These are phyloP conservation scores for Esox niger DNA, from an alignment of 2,113 vertebrate species.

Conservation along the genomic window DNA sequence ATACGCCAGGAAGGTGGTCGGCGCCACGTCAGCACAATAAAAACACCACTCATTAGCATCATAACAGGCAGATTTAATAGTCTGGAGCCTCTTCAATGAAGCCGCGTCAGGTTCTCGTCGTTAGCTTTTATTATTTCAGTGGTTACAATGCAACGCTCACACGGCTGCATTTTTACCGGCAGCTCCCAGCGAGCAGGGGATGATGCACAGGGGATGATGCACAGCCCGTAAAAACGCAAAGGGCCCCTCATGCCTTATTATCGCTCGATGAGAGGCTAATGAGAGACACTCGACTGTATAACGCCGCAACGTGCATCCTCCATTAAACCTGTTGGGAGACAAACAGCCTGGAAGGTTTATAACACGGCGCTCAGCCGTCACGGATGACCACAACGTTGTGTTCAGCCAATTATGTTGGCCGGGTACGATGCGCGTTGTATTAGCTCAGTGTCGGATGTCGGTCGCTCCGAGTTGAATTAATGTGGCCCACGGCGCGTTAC, in stretches of 20 bases:
- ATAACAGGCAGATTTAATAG: conserved; percentile 39
- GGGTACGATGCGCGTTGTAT: neutral
- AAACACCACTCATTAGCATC: conserved; percentile 39
- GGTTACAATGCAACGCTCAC: conserved; percentile 9
- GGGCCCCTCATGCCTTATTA: conserved; percentile 39
- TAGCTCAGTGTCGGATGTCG: neutral
- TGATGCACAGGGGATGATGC: neutral
- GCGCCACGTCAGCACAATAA: conserved; percentile 12
- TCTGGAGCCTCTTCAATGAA: conserved; percentile 30
- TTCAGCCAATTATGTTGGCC: neutral
- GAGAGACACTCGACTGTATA: conserved; percentile 6
- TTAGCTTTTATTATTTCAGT: conserved; percentile 41
- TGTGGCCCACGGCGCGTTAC: neutral
- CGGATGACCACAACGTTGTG: neutral
- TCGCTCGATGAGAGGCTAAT: conserved; percentile 28
- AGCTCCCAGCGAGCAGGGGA: neutral
- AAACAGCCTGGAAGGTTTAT: neutral
- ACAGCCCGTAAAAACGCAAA: conserved; percentile 13
- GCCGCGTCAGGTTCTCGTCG: conserved; percentile 39
- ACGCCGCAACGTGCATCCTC: conserved; percentile 7
- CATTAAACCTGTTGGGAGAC: conserved; percentile 15
- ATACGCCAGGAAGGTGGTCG: conserved; percentile 22
- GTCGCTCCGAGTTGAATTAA: neutral
- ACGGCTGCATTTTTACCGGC: neutral
- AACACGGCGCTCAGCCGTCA: neutral